Evolutionary conservation across 1,140 invertebrate genomes (phyloP).

Genomic region (Stegodyphus mimosarum): DNA sequence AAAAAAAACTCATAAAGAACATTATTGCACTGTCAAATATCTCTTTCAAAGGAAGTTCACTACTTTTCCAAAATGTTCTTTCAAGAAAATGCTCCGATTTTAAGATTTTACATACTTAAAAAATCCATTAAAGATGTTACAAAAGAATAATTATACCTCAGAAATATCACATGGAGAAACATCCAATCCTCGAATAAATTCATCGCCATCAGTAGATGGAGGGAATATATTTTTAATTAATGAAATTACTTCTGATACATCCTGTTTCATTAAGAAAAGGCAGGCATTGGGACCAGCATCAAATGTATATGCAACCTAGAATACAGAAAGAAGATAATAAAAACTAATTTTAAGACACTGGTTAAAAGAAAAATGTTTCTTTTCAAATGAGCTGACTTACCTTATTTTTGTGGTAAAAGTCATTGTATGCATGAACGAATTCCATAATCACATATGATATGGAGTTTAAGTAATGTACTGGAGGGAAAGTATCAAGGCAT

Average conservation of each 20-base stretch:
- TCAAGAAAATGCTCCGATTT: neutral
- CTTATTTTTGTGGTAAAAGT: conserved; percentile 73
- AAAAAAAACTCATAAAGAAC: neutral
- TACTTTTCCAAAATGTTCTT: neutral
- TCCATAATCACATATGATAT: conserved; percentile 82
- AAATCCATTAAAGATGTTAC: neutral
- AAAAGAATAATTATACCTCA: conserved; percentile 19
- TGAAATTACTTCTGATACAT: conserved; percentile 77
- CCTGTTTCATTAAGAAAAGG: conserved; percentile 83
- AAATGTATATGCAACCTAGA: conserved; percentile 91
- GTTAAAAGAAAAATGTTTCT: neutral
- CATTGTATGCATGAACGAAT: conserved; percentile 87
- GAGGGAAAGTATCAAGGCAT: conserved; percentile 94
- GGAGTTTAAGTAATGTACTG: conserved; percentile 92
- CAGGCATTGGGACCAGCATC: conserved; percentile 98
- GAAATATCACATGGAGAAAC: neutral
- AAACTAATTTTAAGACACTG: neutral
- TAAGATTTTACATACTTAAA: neutral
- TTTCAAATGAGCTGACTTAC: conserved; percentile 68
- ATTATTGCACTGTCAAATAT: neutral
- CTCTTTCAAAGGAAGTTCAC: neutral
- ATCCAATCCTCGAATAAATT: conserved; percentile 46
- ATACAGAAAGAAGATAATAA: conserved; percentile 62
- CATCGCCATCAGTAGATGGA: conserved; percentile 64
- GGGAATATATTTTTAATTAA: conserved; percentile 81